Percentiles rank a stretch among this genome's conserved stretches.
Conservation (phyloP, 2,797 vertebrate genomes). For the Helicolenus hilgendorfi region DNA sequence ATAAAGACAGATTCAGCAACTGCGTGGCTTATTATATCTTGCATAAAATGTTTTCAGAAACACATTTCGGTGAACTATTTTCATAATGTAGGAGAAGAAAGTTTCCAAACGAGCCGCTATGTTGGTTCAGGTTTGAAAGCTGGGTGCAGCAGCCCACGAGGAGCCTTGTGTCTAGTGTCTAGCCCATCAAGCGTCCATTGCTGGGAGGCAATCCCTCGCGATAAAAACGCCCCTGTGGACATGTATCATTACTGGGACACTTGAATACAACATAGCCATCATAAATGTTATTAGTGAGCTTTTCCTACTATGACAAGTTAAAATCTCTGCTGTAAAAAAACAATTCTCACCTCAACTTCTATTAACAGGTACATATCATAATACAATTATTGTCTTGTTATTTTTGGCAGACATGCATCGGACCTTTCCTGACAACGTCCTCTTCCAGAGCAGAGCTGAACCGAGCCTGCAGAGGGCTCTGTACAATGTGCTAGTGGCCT, state of each 20-base stretch:
- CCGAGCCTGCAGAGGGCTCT: constrained; percentile 92
- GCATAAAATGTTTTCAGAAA: too few relatives aligned
- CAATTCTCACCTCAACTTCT: neutral
- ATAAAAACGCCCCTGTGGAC: too few relatives aligned
- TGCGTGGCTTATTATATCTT: too few relatives aligned
- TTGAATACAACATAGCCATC: neutral
- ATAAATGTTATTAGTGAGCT: neutral
- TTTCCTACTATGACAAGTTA: neutral
- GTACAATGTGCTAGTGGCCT: constrained; percentile 95
- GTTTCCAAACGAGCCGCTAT: too few relatives aligned
- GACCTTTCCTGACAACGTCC: constrained; percentile 97
- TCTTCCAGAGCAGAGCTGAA: constrained; percentile 91
- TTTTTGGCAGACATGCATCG: constrained; percentile 93
- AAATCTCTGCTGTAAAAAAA: neutral
- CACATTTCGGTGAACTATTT: too few relatives aligned
- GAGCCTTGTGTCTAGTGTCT: too few relatives aligned
- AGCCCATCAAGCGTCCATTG: too few relatives aligned
- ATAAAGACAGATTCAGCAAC: too few relatives aligned
- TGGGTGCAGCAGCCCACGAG: too few relatives aligned
- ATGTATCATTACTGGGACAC: neutral
- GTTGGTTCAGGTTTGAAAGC: too few relatives aligned
- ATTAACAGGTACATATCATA: neutral
- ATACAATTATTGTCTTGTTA: neutral
- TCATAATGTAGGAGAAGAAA: too few relatives aligned
- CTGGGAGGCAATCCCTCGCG: too few relatives aligned